Conservation (phyloP, 2,797 vertebrate species). For the Cryptoblepharus egeriae region DNA sequence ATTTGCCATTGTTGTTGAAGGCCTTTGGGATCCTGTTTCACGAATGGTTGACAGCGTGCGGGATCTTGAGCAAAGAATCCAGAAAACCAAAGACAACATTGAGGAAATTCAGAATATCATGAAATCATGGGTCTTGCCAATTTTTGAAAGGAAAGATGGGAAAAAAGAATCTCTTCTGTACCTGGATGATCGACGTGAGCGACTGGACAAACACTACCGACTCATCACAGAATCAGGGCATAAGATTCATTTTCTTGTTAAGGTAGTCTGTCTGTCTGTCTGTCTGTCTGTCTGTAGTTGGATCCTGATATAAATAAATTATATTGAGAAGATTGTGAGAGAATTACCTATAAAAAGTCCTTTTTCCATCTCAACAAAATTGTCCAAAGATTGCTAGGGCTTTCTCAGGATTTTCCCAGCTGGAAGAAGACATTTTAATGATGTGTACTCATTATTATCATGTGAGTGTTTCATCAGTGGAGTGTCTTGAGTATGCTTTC, state of each 20-base stretch:
- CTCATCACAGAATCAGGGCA: conserved; percentile 83
- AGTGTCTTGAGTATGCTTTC: neutral
- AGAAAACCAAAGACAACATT: conserved; percentile 87
- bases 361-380: neutral
- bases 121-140: conserved; percentile 83
- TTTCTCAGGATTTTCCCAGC: neutral
- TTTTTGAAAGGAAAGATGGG: conserved; percentile 88
- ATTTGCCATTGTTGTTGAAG: conserved; percentile 69
- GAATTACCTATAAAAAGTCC: neutral
- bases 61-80: conserved; percentile 85
- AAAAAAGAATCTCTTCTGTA: conserved; percentile 86
- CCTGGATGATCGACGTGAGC: conserved; percentile 83
- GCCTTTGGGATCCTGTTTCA: conserved; percentile 85
- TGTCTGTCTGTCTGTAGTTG: neutral
- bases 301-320: neutral
- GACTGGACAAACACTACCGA: conserved; percentile 79
- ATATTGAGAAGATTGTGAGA: too few relatives aligned
- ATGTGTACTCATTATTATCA: neutral
- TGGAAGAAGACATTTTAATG: neutral
- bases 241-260: conserved; percentile 85
- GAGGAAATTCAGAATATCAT: conserved; percentile 86
- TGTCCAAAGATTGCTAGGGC: neutral
- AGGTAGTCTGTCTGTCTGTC: conserved; percentile 75
- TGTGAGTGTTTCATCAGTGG: neutral
- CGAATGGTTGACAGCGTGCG: conserved; percentile 75